Base-by-base conservation (phyloP, 2,888 invertebrate species). In the Punctoribates punctum region DNA sequence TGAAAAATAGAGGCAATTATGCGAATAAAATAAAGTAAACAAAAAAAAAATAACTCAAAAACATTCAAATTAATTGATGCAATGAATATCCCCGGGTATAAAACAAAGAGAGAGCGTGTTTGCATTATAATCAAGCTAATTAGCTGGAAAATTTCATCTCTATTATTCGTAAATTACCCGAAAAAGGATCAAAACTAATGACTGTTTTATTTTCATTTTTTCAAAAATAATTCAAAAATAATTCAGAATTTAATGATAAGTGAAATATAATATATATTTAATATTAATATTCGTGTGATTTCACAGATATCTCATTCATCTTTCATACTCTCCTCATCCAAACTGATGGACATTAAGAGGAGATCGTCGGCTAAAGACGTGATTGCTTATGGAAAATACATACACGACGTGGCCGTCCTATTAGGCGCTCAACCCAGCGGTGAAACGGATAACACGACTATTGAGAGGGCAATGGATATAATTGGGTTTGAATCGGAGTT, bases 401-500 rank as follows among this genome's bases (percentile, higher is more conserved):
- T 72, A 17, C 72, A 72, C 48, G 72, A 72, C 8, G 72, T 72
- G 48, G 72, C 48, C 13, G 72, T 72, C 17, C 72, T 72, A 20
- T 38, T 72, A 13, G 72, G 72, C 15, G 72, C 48, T 20, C 0
- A 34, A 38, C 38, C 20, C 8, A 67, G 20, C 20, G 48, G 23
- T 70, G 34, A 48, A 29, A 29, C 42, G 2, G 42, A 67, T 48
- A 72, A 72, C 25, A 11, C 25, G 3, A 72, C 72, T 15, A 23
- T 46, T 48, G 23, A 72, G 23, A 20, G 13, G 1, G 72, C 25
- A 1, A 48, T 46, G 0, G 72, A 72, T 25, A 48, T 72, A 46
- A 48, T 72, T 15, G 48, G 20, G 72, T 72, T 72, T 72, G 72
- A 72, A 23, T 46, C 72, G 20, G 72, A 72, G 42, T 46, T 72